Percentiles rank a stretch among this genome's conserved stretches.
Evolutionary conservation across 2,113 vertebrate species (phyloP).

Genomic region (Puma concolor): DNA sequence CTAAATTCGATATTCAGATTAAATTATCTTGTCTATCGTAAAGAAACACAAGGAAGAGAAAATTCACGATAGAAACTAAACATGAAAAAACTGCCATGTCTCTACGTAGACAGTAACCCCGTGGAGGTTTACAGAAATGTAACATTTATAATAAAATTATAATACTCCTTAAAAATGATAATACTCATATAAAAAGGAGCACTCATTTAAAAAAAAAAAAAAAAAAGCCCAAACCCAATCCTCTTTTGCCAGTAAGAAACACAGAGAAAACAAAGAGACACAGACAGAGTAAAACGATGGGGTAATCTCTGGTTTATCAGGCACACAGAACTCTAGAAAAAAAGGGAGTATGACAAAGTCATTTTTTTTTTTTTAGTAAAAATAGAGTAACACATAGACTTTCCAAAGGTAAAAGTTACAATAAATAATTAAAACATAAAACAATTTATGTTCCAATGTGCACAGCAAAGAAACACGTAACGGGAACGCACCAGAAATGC

Average conservation of each 20-base stretch:
- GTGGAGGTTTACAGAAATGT: background rate
- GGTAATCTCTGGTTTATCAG: background rate
- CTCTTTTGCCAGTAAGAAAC: background rate
- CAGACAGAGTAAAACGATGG: background rate
- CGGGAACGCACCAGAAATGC: background rate
- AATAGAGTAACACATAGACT: background rate
- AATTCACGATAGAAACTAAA: constrained; percentile 51
- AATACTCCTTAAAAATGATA: background rate
- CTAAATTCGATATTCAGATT: background rate
- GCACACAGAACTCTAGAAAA: background rate
- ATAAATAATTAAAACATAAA: background rate
- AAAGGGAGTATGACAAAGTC: background rate
- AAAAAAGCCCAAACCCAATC: background rate
- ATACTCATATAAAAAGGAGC: background rate
- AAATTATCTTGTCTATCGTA: constrained; percentile 13
- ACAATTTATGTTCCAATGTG: background rate
- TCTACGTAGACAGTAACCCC: background rate
- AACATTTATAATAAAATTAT: background rate
- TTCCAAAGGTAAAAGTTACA: background rate
- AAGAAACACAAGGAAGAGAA: constrained; percentile 50
- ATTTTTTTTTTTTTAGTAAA: background rate
- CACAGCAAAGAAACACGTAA: background rate
- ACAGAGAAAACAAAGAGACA: background rate
- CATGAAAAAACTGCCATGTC: background rate
- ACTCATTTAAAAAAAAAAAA: background rate